A percentile compares a stretch with the other conserved stretches of the same genome.
These are phyloP conservation scores for Eremobia ochroleuca DNA, from an alignment of 2,888 invertebrate species.

Conservation along the genomic window DNA sequence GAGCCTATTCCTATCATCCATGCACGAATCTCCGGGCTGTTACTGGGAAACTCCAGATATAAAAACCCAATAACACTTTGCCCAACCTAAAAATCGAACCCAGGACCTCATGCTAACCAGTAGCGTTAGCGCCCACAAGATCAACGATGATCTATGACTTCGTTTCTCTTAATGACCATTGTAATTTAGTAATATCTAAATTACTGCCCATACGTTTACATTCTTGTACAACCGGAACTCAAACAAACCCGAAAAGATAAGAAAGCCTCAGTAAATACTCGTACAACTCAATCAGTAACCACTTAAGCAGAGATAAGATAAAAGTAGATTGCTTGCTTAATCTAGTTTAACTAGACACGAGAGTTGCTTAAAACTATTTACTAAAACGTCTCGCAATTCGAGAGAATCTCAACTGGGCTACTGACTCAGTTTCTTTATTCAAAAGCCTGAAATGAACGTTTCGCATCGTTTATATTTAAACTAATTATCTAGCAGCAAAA, in stretches of 20 bases:
- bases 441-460: conserved; percentile 40
- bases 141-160: conserved; percentile 9
- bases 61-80: too few relatives aligned
- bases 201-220: conserved; percentile 1
- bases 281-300: conserved; percentile 46
- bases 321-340: conserved; percentile 36
- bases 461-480: conserved; percentile 51
- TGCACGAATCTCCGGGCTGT: too few relatives aligned
- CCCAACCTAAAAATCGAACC: too few relatives aligned
- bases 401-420: conserved; percentile 26
- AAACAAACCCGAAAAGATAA: conserved; percentile 43
- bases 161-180: neutral
- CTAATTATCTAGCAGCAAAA: conserved; percentile 60
- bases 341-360: conserved; percentile 27
- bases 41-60: too few relatives aligned
- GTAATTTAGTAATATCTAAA: conserved; percentile 13
- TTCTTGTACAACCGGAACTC: conserved; percentile 19
- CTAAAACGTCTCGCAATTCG: conserved; percentile 30
- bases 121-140: too few relatives aligned
- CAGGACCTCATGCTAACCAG: too few relatives aligned
- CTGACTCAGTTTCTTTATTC: conserved; percentile 50
- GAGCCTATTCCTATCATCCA: too few relatives aligned
- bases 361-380: conserved; percentile 49
- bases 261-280: conserved; percentile 26
- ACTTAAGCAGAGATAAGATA: conserved; percentile 52